Evolutionary conservation across 2,113 vertebrate species (phyloP).

Genomic region (Neolamprologus brichardi): DNA sequence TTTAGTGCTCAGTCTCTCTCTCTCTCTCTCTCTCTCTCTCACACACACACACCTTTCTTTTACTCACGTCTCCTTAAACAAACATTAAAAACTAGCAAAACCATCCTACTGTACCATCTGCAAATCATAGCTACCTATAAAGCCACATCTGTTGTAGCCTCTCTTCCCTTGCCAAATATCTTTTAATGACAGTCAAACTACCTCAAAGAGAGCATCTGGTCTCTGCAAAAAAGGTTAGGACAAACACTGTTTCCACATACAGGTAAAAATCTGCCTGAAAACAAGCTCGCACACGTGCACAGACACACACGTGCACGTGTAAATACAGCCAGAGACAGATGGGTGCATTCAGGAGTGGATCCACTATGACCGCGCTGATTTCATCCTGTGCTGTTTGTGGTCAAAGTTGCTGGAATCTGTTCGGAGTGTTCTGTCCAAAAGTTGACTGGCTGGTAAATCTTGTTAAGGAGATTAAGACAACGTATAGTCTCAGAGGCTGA

Average conservation of each 20-base stretch:
- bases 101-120: slow-evolving; percentile 24
- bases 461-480: neutral
- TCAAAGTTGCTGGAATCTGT: neutral
- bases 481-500: neutral
- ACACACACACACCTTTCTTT: neutral
- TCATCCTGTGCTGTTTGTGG: neutral
- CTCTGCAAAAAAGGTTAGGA: slow-evolving; percentile 10
- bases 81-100: neutral
- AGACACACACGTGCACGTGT: neutral
- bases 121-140: slow-evolving; percentile 3
- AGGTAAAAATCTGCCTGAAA: neutral
- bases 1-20: neutral
- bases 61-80: neutral
- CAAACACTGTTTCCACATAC: neutral
- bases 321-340: neutral
- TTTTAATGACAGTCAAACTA: slow-evolving; percentile 45
- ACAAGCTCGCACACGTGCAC: neutral
- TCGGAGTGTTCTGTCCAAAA: neutral
- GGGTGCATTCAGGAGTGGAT: neutral
- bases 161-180: slow-evolving; percentile 45
- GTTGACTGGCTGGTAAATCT: neutral
- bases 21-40: too few species aligned
- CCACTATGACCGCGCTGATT: neutral
- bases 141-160: slow-evolving; percentile 37
- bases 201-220: slow-evolving; percentile 44